A percentile compares a stretch with the other conserved stretches of the same genome.
Conservation (phyloP, 2,888 invertebrate species). For the Trachelus troglodyta region DNA sequence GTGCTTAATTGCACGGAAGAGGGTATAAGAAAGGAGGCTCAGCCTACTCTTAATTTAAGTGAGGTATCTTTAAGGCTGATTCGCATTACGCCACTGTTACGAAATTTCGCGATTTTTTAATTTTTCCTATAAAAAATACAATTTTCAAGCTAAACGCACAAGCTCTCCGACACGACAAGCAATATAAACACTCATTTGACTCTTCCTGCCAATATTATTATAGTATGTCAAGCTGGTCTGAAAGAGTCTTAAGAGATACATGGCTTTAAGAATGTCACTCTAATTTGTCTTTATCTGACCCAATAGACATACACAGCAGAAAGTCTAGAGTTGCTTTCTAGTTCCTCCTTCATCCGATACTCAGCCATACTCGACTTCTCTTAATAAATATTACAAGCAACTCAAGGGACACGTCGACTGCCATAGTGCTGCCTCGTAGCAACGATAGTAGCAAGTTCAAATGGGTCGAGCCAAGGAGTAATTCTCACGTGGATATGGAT, state of each 20-base stretch:
- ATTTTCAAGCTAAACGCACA: neutral
- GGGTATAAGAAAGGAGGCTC: neutral
- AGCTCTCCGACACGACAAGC: neutral
- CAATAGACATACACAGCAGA: constrained; percentile 22
- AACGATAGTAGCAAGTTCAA: neutral
- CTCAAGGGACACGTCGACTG: constrained; percentile 25
- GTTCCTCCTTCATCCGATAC: neutral
- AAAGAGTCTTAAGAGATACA: neutral
- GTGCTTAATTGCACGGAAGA: neutral
- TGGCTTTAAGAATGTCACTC: neutral
- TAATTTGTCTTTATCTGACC: constrained; percentile 26
- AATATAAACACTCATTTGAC: neutral
- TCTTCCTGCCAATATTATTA: neutral
- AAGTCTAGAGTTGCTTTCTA: constrained; percentile 6
- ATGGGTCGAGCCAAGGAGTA: neutral
- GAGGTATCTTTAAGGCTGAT: neutral
- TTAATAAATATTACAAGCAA: constrained; percentile 21
- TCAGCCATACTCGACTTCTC: neutral
- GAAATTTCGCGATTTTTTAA: neutral
- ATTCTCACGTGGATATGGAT: neutral
- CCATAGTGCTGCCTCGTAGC: neutral
- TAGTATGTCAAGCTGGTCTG: neutral
- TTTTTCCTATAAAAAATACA: neutral
- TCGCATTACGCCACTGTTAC: neutral
- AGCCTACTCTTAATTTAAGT: neutral